A percentile compares a stretch with the other conserved stretches of the same genome.
phyloP scores from a whole-genome alignment of 2,888 invertebrate genomes.

The Odiellus spinosus region DNA sequence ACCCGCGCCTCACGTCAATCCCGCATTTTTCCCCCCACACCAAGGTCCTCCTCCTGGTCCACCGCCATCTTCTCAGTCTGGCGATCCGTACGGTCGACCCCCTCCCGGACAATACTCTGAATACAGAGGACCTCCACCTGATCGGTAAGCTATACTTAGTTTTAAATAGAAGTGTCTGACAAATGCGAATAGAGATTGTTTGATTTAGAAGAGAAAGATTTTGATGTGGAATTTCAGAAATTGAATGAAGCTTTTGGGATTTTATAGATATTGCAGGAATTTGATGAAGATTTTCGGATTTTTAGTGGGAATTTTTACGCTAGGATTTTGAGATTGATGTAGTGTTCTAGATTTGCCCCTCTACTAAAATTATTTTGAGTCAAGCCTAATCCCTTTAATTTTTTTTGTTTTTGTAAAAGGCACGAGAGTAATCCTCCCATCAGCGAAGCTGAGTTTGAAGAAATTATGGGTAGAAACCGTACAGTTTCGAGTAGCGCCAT shows the following conservation, averaged over 20 bases:
- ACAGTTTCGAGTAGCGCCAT: slow-evolving; percentile 97
- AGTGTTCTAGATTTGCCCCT: too few relatives aligned
- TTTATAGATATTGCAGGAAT: too few relatives aligned
- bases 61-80: slow-evolving; percentile 36
- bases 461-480: slow-evolving; percentile 90
- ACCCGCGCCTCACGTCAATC: slow-evolving; percentile 85
- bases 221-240: too few relatives aligned
- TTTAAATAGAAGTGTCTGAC: too few relatives aligned
- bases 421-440: slow-evolving; percentile 26
- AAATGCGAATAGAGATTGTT: too few relatives aligned
- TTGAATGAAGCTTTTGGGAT: too few relatives aligned
- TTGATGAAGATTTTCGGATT: too few relatives aligned
- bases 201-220: too few relatives aligned
- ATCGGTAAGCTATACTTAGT: too few relatives aligned
- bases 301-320: not conserved
- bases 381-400: not conserved
- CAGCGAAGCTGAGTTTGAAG: slow-evolving; percentile 87
- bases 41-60: slow-evolving; percentile 41
- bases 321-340: not conserved
- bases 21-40: slow-evolving; percentile 78
- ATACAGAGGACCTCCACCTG: slow-evolving; percentile 13
- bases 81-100: slow-evolving; percentile 42
- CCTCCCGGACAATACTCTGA: slow-evolving; percentile 30
- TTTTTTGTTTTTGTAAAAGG: not conserved
- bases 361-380: too few relatives aligned